Percentiles rank a stretch among this genome's conserved stretches.
These are phyloP conservation scores for Chrosomus eos DNA, from an alignment of 2,797 vertebrate genomes.

Conservation along the genomic window DNA sequence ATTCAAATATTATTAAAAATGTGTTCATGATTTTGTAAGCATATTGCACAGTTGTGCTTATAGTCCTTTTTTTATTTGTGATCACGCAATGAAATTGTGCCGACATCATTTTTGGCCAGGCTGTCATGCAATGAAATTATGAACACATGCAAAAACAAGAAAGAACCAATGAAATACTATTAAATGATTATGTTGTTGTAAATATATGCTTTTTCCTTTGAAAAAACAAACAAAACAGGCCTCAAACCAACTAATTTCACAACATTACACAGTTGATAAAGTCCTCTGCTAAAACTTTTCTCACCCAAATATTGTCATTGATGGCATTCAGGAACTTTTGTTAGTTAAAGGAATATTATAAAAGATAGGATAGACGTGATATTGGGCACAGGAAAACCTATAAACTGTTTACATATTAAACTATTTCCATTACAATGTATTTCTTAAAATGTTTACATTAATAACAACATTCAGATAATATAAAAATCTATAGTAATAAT, in stretches of 20 bases:
- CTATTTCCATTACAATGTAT: background rate
- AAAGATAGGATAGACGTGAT: background rate
- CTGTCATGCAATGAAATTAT: background rate
- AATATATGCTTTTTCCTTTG: background rate
- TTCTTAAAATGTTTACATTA: background rate
- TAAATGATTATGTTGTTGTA: background rate
- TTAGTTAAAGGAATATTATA: background rate
- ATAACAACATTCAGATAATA: background rate
- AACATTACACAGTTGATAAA: background rate
- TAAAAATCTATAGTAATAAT: background rate
- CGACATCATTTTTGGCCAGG: background rate
- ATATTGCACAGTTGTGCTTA: background rate
- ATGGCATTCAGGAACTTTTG: background rate
- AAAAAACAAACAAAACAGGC: no score
- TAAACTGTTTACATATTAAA: background rate
- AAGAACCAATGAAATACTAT: background rate
- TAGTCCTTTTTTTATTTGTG: background rate
- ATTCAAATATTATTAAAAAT: background rate
- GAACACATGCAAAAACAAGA: background rate
- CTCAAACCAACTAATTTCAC: background rate
- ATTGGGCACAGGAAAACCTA: background rate
- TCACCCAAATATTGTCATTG: background rate
- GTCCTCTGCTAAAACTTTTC: background rate
- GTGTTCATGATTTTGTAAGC: background rate
- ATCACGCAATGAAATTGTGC: background rate